A percentile compares a stretch with the other conserved stretches of the same genome.
Conservation (phyloP, 1,140 invertebrate species). For the Caerostris darwini region DNA sequence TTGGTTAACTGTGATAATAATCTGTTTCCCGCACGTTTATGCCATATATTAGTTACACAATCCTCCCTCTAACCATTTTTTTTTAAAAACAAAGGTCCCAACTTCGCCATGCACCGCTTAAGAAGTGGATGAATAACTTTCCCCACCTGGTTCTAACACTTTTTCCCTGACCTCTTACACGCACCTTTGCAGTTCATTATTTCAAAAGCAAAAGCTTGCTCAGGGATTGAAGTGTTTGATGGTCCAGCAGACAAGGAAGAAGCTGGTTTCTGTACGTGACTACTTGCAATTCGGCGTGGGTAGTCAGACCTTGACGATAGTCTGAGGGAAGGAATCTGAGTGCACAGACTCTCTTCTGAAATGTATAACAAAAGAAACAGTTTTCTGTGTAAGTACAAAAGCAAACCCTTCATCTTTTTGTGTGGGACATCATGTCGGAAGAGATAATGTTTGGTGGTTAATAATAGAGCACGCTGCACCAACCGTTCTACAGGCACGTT, state of each 20-base stretch:
- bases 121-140: not conserved
- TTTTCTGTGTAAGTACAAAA: constrained; percentile 6
- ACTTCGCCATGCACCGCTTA: too few species aligned
- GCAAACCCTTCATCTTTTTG: constrained; percentile 25
- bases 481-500: not conserved
- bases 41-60: too few species aligned
- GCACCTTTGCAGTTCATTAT: constrained; percentile 10
- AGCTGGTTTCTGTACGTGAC: constrained; percentile 41
- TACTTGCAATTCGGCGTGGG: constrained; percentile 34
- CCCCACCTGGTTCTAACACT: not conserved
- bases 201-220: constrained; percentile 4
- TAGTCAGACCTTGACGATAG: constrained; percentile 48
- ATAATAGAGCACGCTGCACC: constrained; percentile 20
- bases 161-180: not conserved
- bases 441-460: constrained; percentile 35
- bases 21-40: too few species aligned
- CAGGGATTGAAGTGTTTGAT: constrained; percentile 4
- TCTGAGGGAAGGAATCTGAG: constrained; percentile 20
- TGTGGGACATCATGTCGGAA: constrained; percentile 29
- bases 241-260: constrained; percentile 8
- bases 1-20: too few species aligned
- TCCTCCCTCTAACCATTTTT: not conserved
- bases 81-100: not conserved
- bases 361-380: constrained; percentile 12
- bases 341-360: constrained; percentile 3